Base-by-base conservation (phyloP, 53 echinoderm and acorn worm genomes). In the Echinarachnius parma region DNA sequence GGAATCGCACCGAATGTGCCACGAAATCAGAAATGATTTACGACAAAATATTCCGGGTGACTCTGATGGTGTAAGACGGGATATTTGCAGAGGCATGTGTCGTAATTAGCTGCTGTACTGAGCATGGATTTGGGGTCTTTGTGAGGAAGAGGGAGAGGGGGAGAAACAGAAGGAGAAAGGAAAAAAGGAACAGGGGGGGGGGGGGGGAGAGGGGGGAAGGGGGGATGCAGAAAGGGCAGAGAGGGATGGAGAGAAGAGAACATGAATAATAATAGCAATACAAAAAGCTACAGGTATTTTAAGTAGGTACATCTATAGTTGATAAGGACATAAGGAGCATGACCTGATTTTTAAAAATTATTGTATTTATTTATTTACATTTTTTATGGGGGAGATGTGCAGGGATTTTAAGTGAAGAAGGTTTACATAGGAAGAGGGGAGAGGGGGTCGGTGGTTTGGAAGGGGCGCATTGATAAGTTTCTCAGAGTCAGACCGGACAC, bases 11-110 rank as follows among this genome's bases (percentile, higher is more conserved):
- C 26, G 57, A 56, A 56, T 72, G 56, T 42, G 39, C 57, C 56
- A 56, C 74, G 39, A 56, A n/a, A 39, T 72, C 74, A 72, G 74
- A 56, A 72, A 72, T 72, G 74, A 72, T 72, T 56, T 72, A 56
- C 74, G 36, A 55, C 56, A 56, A 72, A 72, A 72, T 72, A 72
- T 72, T 57, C 39, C 57, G 27, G 39, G 23, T 72, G 74, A 72
- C 56, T 11, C 74, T 72, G 74, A 72, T 72, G 42, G 34, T 37
- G 25, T 18, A 16, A 20, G 74, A 72, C 74, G 56, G 74, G 56
- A 56, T 72, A 56, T 72, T 72, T 72, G 57, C 74, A 72, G 74
- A 34, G 56, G 74, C 74, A 72, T 56, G 74, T 72, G 74, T 72
- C 54, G 74, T 72, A 72, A 72, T 72, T 72, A 72, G 74, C 56